These are phyloP conservation scores for Diacarnus erythraeanus DNA, from an alignment of 37 sponge, comb jelly and placozoan genomes.

Conservation along the genomic window DNA sequence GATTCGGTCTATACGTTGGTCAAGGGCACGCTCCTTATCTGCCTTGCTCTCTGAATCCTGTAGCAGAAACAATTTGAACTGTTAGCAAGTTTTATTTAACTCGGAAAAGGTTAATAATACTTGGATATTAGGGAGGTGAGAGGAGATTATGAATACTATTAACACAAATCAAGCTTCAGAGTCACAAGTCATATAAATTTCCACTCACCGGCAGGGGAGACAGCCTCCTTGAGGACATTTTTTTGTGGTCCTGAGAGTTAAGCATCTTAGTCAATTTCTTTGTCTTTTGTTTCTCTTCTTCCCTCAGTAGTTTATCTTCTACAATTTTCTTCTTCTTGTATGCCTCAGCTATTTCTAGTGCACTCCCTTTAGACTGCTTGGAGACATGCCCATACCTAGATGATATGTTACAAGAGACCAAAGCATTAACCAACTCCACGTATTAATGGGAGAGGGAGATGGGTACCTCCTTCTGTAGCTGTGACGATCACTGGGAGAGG, in stretches of 20 bases:
- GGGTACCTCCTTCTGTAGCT: background rate
- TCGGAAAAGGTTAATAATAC: background rate
- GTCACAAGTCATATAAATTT: too few relatives aligned
- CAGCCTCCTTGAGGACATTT: background rate
- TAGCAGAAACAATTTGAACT: too few relatives aligned
- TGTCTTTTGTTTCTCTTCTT: background rate
- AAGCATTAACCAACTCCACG: too few relatives aligned
- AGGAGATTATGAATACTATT: too few relatives aligned
- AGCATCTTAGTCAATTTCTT: constrained; percentile 17
- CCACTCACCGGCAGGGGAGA: constrained; percentile 4
- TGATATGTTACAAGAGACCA: background rate
- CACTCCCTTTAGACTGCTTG: constrained; percentile 20
- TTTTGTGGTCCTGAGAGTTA: background rate
- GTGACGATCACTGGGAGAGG: constrained; percentile 11
- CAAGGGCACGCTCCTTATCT: constrained; percentile 9
- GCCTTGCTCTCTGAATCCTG: background rate
- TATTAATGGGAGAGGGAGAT: too few relatives aligned
- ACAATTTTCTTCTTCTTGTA: constrained; percentile 28
- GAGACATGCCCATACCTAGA: background rate
- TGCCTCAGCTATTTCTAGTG: constrained; percentile 14
- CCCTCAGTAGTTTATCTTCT: background rate
- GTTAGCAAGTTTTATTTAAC: background rate
- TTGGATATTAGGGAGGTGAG: too few relatives aligned
- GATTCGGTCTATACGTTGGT: constrained; percentile 13
- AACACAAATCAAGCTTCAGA: too few relatives aligned